Conservation (phyloP, 2,888 invertebrate genomes). For the Prionchulus punctatus region DNA sequence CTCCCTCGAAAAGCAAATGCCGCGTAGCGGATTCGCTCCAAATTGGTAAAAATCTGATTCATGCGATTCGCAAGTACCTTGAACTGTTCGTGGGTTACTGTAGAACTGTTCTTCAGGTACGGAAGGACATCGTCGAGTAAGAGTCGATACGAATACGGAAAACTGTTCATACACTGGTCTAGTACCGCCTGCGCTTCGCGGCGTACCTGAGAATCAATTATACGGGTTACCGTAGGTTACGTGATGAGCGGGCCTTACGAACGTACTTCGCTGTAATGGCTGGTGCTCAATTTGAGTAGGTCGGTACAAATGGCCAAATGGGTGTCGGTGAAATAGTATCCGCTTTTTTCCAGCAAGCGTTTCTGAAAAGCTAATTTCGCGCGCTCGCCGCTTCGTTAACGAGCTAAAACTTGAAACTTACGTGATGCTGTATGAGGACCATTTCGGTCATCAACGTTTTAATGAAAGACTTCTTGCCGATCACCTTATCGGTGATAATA, state of each 20-base stretch:
- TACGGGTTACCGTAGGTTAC: neutral
- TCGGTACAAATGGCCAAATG: conserved; percentile 47
- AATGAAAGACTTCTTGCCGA: conserved; percentile 16
- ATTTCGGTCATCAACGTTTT: conserved; percentile 16
- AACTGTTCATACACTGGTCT: conserved; percentile 46
- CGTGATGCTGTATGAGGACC: conserved; percentile 17
- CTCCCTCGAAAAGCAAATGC: conserved; percentile 43
- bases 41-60: neutral
- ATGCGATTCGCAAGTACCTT: too few species aligned
- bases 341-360: conserved; percentile 31
- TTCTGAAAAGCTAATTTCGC: conserved; percentile 24
- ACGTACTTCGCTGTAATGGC: conserved; percentile 50
- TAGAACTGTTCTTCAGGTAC: conserved; percentile 42
- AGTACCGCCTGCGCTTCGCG: conserved; percentile 51
- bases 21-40: too few species aligned
- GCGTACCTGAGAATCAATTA: conserved; percentile 41
- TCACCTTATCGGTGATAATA: conserved; percentile 17
- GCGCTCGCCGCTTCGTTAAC: neutral
- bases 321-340: conserved; percentile 42
- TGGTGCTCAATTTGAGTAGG: conserved; percentile 47
- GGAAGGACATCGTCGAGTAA: conserved; percentile 49
- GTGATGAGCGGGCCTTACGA: neutral
- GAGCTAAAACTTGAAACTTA: conserved; percentile 5
- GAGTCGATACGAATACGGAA: conserved; percentile 52
- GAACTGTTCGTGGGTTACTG: conserved; percentile 49